Percentiles rank a stretch among this genome's conserved stretches.
These are phyloP conservation scores for Alosa sapidissima DNA, from an alignment of 2,797 vertebrate genomes.

Conservation along the genomic window DNA sequence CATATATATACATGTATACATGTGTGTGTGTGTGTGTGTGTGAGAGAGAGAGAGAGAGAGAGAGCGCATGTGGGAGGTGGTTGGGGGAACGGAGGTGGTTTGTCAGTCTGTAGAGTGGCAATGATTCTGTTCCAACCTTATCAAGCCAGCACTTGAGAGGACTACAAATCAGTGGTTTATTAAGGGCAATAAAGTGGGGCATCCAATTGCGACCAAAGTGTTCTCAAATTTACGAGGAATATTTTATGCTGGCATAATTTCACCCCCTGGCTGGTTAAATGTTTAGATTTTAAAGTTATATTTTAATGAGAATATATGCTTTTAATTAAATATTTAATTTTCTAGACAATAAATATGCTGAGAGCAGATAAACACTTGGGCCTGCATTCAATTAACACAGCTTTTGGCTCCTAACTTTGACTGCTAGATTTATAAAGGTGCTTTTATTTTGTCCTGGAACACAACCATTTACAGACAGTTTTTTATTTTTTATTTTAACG, in stretches of 20 bases:
- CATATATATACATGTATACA: neutral
- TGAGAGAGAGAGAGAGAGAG: neutral
- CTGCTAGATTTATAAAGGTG: constrained; percentile 15
- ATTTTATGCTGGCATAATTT: constrained; percentile 71
- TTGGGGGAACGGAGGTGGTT: constrained; percentile 31
- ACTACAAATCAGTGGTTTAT: constrained; percentile 82
- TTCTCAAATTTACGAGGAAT: constrained; percentile 75
- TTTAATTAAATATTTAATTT: constrained; percentile 56
- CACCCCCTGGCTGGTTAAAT: constrained; percentile 62
- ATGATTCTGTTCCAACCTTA: constrained; percentile 72
- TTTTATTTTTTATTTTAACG: neutral
- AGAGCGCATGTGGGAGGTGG: constrained; percentile 35
- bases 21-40: neutral
- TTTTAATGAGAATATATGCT: constrained; percentile 61
- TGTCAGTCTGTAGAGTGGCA: constrained; percentile 58
- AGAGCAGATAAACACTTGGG: constrained; percentile 41
- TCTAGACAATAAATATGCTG: constrained; percentile 47
- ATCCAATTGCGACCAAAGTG: constrained; percentile 74
- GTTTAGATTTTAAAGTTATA: constrained; percentile 60
- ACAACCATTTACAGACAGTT: neutral
- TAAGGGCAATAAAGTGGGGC: constrained; percentile 74
- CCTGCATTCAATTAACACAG: constrained; percentile 24
- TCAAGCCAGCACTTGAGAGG: constrained; percentile 74
- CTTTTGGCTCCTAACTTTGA: neutral
- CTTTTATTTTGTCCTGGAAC: constrained; percentile 8